phyloP scores from a whole-genome alignment of 2,888 invertebrate genomes.

The Volucella inanis region DNA sequence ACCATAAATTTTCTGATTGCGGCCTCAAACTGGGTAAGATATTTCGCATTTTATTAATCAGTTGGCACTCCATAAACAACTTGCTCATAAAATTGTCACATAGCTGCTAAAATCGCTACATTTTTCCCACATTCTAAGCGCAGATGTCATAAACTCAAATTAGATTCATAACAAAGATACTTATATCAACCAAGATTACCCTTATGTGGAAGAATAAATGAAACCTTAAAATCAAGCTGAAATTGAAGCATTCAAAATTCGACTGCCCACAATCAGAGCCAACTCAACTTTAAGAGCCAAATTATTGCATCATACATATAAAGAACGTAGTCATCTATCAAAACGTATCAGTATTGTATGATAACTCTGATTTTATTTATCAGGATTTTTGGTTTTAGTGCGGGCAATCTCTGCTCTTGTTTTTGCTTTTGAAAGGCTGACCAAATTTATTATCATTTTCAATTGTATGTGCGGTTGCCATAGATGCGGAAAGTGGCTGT shows the following conservation, averaged over 20 bases:
- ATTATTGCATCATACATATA: neutral
- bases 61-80: slow-evolving; percentile 53
- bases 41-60: slow-evolving; percentile 44
- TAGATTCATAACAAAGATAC: slow-evolving; percentile 9
- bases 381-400: neutral
- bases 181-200: too few species aligned
- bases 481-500: slow-evolving; percentile 40
- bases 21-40: slow-evolving; percentile 32
- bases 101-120: slow-evolving; percentile 18
- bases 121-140: slow-evolving; percentile 6
- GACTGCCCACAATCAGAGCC: slow-evolving; percentile 38
- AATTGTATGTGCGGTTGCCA: slow-evolving; percentile 38
- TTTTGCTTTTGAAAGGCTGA: slow-evolving; percentile 34
- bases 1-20: slow-evolving; percentile 35
- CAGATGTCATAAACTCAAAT: slow-evolving; percentile 15
- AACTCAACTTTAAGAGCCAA: neutral
- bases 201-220: slow-evolving; percentile 26
- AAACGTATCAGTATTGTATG: slow-evolving; percentile 3
- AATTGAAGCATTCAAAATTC: slow-evolving; percentile 25
- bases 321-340: neutral
- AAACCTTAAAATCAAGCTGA: slow-evolving; percentile 30
- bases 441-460: slow-evolving; percentile 60
- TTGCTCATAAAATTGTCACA: slow-evolving; percentile 42
- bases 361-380: slow-evolving; percentile 21
- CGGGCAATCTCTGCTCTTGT: neutral